Conservation (phyloP, 2,888 invertebrate species). For the Plebejus anna region DNA sequence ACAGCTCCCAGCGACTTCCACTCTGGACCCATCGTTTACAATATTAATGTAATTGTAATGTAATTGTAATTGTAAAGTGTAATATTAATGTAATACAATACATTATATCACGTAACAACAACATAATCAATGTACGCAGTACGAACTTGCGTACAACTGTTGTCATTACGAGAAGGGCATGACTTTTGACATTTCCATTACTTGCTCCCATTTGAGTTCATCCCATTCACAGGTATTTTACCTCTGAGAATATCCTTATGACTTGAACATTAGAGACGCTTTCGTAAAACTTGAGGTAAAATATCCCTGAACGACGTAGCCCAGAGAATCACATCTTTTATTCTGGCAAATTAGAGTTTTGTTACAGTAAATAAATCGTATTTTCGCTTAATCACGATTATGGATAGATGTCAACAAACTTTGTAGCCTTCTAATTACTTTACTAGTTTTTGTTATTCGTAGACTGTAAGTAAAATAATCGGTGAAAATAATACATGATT, state of each 20-base stretch:
- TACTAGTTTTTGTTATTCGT: no score
- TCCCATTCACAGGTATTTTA: neutral
- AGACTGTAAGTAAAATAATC: no score
- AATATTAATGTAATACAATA: no score
- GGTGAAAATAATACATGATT: no score
- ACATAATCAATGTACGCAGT: neutral
- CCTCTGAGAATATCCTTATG: neutral
- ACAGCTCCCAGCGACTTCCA: no score
- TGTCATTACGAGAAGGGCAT: neutral
- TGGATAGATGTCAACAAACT: neutral
- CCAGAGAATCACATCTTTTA: neutral
- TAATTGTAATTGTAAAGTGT: no score
- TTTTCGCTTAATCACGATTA: neutral
- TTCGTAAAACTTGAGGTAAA: neutral
- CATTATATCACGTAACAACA: neutral
- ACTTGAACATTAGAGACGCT: neutral
- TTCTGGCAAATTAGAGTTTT: neutral
- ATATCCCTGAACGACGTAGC: neutral
- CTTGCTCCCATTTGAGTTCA: neutral
- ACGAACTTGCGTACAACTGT: neutral
- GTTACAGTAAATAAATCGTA: neutral
- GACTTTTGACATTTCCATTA: conserved; percentile 12
- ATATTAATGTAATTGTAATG: no score
- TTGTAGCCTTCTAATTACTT: no score
- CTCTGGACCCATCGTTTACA: no score